A percentile compares a stretch with the other conserved stretches of the same genome.
These are phyloP conservation scores for Xerus rutilus DNA, from an alignment of 2,797 vertebrate genomes.

Conservation along the genomic window DNA sequence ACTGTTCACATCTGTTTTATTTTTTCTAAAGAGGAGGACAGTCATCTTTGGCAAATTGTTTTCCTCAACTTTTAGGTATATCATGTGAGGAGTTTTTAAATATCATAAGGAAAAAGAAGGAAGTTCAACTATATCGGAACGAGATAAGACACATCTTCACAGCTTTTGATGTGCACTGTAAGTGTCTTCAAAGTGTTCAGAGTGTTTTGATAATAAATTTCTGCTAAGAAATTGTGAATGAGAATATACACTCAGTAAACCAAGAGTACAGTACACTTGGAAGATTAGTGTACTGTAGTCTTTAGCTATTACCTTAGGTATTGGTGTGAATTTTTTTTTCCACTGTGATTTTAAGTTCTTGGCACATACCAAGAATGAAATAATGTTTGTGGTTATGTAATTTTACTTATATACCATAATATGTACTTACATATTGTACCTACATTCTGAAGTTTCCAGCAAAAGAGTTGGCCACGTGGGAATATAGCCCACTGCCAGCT, in stretches of 20 bases:
- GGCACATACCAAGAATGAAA: not conserved
- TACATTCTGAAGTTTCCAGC: not conserved
- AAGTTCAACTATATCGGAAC: slow-evolving; percentile 80
- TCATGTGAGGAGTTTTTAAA: slow-evolving; percentile 86
- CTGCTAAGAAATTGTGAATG: not conserved
- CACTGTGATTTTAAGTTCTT: slow-evolving; percentile 24
- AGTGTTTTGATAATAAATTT: not conserved
- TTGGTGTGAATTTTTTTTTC: not conserved
- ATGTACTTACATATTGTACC: not conserved
- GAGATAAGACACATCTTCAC: slow-evolving; percentile 89
- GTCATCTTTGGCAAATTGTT: not conserved
- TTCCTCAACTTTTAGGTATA: slow-evolving; percentile 83
- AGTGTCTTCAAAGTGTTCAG: slow-evolving; percentile 66
- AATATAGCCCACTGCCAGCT: not conserved
- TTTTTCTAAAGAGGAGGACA: slow-evolving; percentile 34
- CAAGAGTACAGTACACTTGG: not conserved
- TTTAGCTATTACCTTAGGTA: not conserved
- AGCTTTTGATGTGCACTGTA: slow-evolving; percentile 87
- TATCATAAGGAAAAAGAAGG: slow-evolving; percentile 86
- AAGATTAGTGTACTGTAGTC: not conserved
- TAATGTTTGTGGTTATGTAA: not conserved
- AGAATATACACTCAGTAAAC: not conserved
- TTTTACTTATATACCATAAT: not conserved
- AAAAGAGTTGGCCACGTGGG: not conserved
- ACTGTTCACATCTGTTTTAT: not conserved